phyloP scores from a whole-genome alignment of 2,888 invertebrate genomes.

The Trileptium ribeirensis region DNA sequence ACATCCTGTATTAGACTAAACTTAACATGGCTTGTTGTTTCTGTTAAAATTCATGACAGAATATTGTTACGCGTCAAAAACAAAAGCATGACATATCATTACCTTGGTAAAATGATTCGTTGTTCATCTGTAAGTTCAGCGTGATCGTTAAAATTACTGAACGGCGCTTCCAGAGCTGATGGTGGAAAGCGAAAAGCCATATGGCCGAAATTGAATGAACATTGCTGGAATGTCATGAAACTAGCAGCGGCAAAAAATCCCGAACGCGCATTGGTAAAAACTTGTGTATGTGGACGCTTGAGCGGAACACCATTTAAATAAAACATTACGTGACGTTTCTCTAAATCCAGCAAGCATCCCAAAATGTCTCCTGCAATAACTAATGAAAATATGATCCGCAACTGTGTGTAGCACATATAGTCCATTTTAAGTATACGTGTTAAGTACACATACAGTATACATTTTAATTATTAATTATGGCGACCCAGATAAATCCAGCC shows the following conservation, averaged over 20 bases:
- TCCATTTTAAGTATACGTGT: no score
- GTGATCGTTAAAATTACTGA: conserved; percentile 68
- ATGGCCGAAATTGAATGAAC: conserved; percentile 81
- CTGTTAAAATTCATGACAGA: no score
- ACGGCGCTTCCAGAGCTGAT: conserved; percentile 55
- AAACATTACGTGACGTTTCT: conserved; percentile 67
- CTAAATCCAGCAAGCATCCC: conserved; percentile 74
- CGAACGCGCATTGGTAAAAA: conserved; percentile 70
- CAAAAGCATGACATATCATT: conserved; percentile 22
- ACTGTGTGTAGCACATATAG: no score
- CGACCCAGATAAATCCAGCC: no score
- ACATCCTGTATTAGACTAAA: background rate
- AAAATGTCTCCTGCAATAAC: conserved; percentile 64
- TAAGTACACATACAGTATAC: no score
- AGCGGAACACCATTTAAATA: conserved; percentile 71
- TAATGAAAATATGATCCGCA: no score
- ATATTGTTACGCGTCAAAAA: no score
- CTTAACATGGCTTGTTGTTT: background rate
- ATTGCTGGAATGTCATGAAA: conserved; percentile 93
- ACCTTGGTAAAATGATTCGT: conserved; percentile 71
- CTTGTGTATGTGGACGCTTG: conserved; percentile 62
- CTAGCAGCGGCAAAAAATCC: conserved; percentile 91
- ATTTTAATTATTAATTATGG: no score
- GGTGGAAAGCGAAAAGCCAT: conserved; percentile 72
- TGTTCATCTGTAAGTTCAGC: conserved; percentile 69